Percentiles rank a stretch among this genome's conserved stretches.
Evolutionary conservation across 1,140 invertebrate species (phyloP).

Genomic region (Antheraea pernyi): DNA sequence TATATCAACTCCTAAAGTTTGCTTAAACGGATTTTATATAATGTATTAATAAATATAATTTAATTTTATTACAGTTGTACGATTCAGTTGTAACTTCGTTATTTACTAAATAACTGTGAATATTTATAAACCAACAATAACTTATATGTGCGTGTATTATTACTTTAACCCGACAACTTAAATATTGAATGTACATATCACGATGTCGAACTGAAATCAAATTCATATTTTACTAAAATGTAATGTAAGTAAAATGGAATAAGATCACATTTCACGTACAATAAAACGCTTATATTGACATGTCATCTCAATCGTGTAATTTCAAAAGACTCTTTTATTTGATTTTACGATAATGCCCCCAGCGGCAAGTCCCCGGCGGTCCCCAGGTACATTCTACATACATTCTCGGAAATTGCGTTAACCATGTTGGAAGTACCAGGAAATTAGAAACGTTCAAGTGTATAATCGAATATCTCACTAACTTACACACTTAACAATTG

Average conservation of each 20-base stretch:
- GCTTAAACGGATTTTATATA: no score
- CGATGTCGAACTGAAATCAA: neutral
- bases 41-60: no score
- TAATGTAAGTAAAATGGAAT: neutral
- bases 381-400: conserved; percentile 49
- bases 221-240: neutral
- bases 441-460: conserved; percentile 75
- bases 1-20: no score
- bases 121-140: no score
- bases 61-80: no score
- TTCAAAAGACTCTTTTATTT: conserved; percentile 52
- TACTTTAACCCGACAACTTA: no score
- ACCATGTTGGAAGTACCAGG: conserved; percentile 69
- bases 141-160: no score
- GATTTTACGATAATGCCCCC: conserved; percentile 56
- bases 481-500: conserved; percentile 46
- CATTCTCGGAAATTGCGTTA: conserved; percentile 73
- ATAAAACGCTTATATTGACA: conserved; percentile 28
- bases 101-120: no score
- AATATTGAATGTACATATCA: no score
- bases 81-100: no score
- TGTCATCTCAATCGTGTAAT: conserved; percentile 51
- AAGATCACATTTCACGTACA: conserved; percentile 2
- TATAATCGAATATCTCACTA: conserved; percentile 71
- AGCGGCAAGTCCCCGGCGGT: conserved; percentile 36